Conservation (phyloP, 2,888 invertebrate species). For the Xestia sexstrigata region DNA sequence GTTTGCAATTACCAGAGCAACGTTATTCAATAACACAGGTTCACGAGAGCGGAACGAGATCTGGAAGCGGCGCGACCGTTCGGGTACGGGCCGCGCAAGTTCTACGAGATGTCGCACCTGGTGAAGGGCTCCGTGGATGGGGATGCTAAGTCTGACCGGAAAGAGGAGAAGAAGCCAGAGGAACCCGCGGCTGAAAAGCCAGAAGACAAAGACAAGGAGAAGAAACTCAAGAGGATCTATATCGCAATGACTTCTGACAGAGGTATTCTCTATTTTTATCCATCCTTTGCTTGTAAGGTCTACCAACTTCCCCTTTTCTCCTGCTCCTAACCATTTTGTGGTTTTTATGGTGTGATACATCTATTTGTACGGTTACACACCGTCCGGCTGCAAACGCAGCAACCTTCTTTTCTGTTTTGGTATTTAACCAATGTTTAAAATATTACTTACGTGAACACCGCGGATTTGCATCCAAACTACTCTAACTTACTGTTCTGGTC, state of each 20-base stretch:
- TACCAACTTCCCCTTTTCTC: not conserved
- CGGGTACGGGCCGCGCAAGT: conserved; percentile 93
- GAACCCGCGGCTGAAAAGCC: conserved; percentile 84
- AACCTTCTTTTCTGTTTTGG: no score
- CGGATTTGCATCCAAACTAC: no score
- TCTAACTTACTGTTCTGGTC: no score
- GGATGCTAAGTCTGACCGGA: conserved; percentile 67
- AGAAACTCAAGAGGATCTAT: conserved; percentile 85
- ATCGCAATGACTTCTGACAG: conserved; percentile 94
- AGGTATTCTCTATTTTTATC: conserved; percentile 69
- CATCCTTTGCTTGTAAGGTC: not conserved
- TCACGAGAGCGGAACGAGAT: conserved; percentile 93
- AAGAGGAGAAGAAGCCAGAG: conserved; percentile 59
- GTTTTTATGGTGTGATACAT: no score
- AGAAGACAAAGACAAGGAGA: conserved; percentile 71
- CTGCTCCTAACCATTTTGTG: no score
- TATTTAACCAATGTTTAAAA: no score
- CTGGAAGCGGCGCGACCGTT: conserved; percentile 93
- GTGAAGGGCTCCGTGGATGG: conserved; percentile 73
- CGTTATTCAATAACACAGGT: conserved; percentile 87
- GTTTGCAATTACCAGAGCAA: not conserved
- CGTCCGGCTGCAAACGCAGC: no score
- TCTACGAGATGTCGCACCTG: conserved; percentile 89
- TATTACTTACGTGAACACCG: no score
- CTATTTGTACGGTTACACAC: no score